Percentiles rank a stretch among this genome's conserved stretches.
These are phyloP conservation scores for Mesocricetus auratus DNA, from an alignment of 2,113 vertebrate species.

Conservation along the genomic window DNA sequence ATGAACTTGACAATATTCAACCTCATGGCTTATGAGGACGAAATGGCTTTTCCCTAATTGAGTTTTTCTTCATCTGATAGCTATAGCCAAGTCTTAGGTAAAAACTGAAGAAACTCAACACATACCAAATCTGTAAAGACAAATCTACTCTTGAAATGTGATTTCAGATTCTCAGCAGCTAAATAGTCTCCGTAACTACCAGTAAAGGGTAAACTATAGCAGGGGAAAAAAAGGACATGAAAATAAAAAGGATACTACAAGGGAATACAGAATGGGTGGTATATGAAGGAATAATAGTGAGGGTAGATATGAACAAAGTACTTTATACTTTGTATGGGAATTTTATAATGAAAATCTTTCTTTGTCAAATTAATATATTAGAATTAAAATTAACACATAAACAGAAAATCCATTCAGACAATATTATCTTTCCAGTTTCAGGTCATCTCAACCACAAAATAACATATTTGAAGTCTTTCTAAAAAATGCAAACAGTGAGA, in stretches of 20 bases:
- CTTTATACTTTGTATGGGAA: neutral
- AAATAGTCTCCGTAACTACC: constrained; percentile 34
- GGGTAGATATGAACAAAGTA: neutral
- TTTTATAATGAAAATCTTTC: neutral
- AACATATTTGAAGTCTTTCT: constrained; percentile 75
- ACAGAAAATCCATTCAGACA: neutral
- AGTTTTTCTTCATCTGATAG: neutral
- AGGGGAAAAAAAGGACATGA: neutral
- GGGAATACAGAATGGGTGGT: no score
- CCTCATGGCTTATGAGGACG: neutral
- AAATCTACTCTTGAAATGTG: constrained; percentile 31
- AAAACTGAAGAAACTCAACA: neutral
- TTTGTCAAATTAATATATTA: neutral
- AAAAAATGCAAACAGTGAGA: constrained; percentile 76
- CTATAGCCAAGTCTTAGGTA: constrained; percentile 12
- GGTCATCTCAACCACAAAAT: constrained; percentile 63
- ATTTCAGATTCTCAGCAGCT: constrained; percentile 26
- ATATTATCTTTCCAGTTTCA: constrained; percentile 58
- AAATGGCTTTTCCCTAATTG: neutral
- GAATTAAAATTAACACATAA: neutral
- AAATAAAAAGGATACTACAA: neutral
- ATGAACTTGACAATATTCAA: neutral
- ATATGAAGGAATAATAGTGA: neutral
- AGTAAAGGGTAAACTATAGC: constrained; percentile 58
- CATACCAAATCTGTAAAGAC: neutral